Conservation (phyloP, 1,140 invertebrate species). For the Sarcophaga bullata region DNA sequence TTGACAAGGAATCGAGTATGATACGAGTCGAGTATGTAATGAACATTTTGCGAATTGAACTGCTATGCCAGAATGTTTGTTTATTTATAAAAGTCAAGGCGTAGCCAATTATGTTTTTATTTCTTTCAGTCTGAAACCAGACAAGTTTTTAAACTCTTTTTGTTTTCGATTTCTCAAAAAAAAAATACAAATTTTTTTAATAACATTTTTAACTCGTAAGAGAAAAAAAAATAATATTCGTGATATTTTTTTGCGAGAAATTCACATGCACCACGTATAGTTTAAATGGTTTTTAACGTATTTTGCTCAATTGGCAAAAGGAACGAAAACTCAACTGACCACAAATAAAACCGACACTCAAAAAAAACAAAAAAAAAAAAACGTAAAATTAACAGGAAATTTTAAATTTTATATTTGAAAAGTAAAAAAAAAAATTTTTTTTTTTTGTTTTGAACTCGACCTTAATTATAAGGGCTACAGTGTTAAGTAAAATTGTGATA, state of each 20-base stretch:
- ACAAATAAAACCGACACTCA: neutral
- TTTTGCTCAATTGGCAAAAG: neutral
- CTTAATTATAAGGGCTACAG: too few relatives aligned
- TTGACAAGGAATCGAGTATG: neutral
- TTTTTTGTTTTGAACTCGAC: too few relatives aligned
- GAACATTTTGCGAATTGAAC: neutral
- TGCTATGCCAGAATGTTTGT: neutral
- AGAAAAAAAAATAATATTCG: neutral
- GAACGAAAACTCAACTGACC: neutral
- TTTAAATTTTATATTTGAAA: neutral
- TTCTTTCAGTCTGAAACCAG: too few relatives aligned
- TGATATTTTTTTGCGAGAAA: neutral
- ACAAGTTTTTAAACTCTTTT: too few relatives aligned
- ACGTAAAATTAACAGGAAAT: neutral
- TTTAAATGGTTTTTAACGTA: neutral
- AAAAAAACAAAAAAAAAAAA: too few relatives aligned
- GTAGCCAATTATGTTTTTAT: neutral
- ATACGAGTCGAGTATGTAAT: too few relatives aligned
- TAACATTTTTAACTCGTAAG: neutral
- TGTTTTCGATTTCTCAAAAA: too few relatives aligned
- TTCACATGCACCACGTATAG: neutral
- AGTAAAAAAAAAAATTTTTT: too few relatives aligned
- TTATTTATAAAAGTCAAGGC: slow-evolving; percentile 21
- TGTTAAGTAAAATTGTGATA: too few relatives aligned
- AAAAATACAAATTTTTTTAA: too few relatives aligned